These are phyloP conservation scores for Carpatolechia fugitivella DNA, from an alignment of 2,888 invertebrate genomes.

Conservation along the genomic window DNA sequence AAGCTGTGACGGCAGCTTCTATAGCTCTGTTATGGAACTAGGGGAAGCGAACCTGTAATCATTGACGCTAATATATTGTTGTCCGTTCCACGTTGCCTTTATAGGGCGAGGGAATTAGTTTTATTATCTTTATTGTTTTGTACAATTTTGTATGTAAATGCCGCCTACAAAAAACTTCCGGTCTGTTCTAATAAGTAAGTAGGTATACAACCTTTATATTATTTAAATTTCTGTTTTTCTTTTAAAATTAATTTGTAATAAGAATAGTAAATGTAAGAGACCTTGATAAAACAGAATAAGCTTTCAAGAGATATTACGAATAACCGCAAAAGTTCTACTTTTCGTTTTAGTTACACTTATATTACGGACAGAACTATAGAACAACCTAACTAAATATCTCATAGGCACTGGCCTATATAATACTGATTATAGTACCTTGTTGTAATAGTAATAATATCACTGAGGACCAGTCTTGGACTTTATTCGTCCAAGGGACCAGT, in stretches of 20 bases:
- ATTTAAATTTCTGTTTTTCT: not conserved
- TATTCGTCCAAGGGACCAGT: too few species aligned
- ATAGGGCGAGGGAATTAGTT: slow-evolving; percentile 9
- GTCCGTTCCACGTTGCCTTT: slow-evolving; percentile 24
- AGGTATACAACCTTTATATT: not conserved
- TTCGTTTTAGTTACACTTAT: too few species aligned
- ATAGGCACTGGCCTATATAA: too few species aligned
- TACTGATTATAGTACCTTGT: too few species aligned
- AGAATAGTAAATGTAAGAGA: too few species aligned
- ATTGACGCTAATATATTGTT: slow-evolving; percentile 36
- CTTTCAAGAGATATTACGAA: too few species aligned
- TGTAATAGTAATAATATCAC: too few species aligned
- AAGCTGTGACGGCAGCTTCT: slow-evolving; percentile 40
- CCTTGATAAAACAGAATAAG: too few species aligned
- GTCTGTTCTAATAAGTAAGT: not conserved
- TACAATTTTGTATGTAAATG: slow-evolving; percentile 14
- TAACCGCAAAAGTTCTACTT: too few species aligned
- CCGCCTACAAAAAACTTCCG: not conserved
- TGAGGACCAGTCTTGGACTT: too few species aligned
- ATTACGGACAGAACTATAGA: too few species aligned
- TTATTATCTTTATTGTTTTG: slow-evolving; percentile 1
- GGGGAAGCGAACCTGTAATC: slow-evolving; percentile 32
- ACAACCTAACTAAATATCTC: too few species aligned
- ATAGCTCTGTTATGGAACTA: slow-evolving; percentile 1
- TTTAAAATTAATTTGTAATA: not conserved